Percentiles rank a stretch among this genome's conserved stretches.
Evolutionary conservation across 2,113 vertebrate genomes (phyloP).

Genomic region (Oncorhynchus mykiss): DNA sequence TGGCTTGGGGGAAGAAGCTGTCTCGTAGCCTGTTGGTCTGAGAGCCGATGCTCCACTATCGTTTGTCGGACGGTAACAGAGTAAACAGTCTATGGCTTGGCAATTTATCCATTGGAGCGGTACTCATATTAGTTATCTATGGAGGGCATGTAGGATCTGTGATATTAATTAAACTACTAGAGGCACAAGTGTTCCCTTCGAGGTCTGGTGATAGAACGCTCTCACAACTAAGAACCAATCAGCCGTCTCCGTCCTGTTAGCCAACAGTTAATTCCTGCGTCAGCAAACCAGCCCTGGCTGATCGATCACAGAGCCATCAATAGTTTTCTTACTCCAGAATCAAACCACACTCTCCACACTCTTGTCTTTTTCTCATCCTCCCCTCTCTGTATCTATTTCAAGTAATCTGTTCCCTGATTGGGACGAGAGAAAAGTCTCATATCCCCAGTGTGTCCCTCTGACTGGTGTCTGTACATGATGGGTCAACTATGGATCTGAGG

Average conservation of each 20-base stretch:
- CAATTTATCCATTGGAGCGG: conserved; percentile 3
- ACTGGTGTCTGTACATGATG: too few relatives aligned
- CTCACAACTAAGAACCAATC: conserved; percentile 2
- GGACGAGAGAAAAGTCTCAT: too few relatives aligned
- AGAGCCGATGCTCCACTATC: too few relatives aligned
- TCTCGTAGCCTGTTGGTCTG: too few relatives aligned
- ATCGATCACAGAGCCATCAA: conserved; percentile 25
- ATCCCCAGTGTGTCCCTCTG: not conserved
- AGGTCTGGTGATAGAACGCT: conserved; percentile 6
- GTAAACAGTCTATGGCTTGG: too few relatives aligned
- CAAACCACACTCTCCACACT: not conserved
- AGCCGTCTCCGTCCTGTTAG: not conserved
- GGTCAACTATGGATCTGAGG: too few relatives aligned
- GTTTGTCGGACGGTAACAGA: too few relatives aligned
- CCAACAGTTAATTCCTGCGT: conserved; percentile 31
- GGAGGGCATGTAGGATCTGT: conserved; percentile 8
- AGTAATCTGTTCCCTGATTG: not conserved
- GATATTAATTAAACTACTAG: conserved; percentile 41
- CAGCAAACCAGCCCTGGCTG: conserved; percentile 27
- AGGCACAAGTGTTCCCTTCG: conserved; percentile 4
- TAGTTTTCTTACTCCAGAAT: conserved; percentile 11
- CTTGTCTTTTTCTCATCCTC: not conserved
- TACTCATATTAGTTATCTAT: conserved; percentile 19
- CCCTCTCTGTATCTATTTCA: not conserved
- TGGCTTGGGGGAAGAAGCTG: too few relatives aligned